Percentiles rank a stretch among this genome's conserved stretches.
Conservation (phyloP, 2,113 vertebrate genomes). For the Pomatorhinus ruficollis region DNA sequence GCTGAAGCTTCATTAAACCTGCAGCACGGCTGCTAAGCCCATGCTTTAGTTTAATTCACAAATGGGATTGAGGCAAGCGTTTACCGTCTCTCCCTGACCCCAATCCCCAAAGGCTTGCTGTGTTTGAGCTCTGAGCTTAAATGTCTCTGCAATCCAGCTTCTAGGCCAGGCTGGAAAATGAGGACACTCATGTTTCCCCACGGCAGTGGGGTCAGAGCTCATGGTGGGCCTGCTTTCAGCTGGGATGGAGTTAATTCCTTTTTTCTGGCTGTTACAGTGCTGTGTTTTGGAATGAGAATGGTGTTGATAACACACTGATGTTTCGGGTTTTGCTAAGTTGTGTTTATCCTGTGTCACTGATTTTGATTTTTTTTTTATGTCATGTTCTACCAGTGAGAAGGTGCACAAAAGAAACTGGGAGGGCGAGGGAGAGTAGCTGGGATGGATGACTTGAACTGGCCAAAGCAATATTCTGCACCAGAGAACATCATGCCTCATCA, state of each 20-base stretch:
- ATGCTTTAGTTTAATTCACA: conserved; percentile 10
- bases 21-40: not conserved
- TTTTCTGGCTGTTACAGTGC: not conserved
- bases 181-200: fast-evolving
- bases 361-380: too few species aligned
- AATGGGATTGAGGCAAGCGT: not conserved
- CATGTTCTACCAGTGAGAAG: not conserved
- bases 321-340: not conserved
- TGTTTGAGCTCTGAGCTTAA: not conserved
- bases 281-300: not conserved
- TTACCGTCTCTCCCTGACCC: not conserved
- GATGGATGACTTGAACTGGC: not conserved
- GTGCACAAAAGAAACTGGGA: not conserved
- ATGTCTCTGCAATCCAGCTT: not conserved
- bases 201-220: not conserved
- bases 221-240: fast-evolving
- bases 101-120: not conserved
- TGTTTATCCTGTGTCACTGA: not conserved
- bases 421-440: not conserved
- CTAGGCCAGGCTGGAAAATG: not conserved
- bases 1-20: not conserved
- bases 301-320: fast-evolving
- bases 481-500: too few species aligned
- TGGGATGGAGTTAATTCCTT: not conserved
- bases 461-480: not conserved